Evolutionary conservation across 2,797 vertebrate species (phyloP), one percentile per base, ranked within the genome.

Genomic region (Mus spretus): DNA sequence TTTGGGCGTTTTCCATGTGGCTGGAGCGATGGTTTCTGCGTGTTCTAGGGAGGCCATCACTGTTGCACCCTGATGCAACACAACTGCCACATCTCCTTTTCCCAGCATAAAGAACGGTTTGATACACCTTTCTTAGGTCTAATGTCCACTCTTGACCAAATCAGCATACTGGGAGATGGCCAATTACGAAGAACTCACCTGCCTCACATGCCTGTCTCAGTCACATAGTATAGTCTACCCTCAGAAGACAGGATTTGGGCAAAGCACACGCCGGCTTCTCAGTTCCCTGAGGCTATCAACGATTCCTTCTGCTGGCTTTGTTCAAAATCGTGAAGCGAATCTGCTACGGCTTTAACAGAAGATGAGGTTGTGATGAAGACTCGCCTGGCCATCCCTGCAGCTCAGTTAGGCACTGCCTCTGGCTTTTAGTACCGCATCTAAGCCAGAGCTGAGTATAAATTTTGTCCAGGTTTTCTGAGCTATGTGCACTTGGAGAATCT

Each of bases 381-480:
- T 61, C 28, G 92, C 80, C 88, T 67, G 11, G 11, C 78, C 22
- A 75, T 55, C 7, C 75, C 37, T 86, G 22, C 47, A 44, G 70
- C 93, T 92, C 81, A 84, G 19, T 88, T 88, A 88, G 74, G 37
- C n/a, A 34, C 28, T 34, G 0, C 40, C n/a, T 89, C 55, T 77
- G 63, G 57, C 8, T 96, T 22, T 90, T 28, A 74, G 70, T 34
- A 59, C 28, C 28, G 50, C 19, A 70, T 37, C 19, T 65, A 78
- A 85, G 28, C 83, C 88, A 91, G 44, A 85, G 13, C 28, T 19
- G 1, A 82, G 31, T 75, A 10, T 47, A 1, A 37, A 72, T 85
- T 93, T 72, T 88, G 70, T 77, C 19, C n/a, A 57, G 14, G 19
- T 15, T 92, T 96, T 90, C 55, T 44, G 5, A 94, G 10, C 22